A percentile compares a stretch with the other conserved stretches of the same genome.
These are phyloP conservation scores for Sericinus montela DNA, from an alignment of 2,888 invertebrate genomes.

Conservation along the genomic window DNA sequence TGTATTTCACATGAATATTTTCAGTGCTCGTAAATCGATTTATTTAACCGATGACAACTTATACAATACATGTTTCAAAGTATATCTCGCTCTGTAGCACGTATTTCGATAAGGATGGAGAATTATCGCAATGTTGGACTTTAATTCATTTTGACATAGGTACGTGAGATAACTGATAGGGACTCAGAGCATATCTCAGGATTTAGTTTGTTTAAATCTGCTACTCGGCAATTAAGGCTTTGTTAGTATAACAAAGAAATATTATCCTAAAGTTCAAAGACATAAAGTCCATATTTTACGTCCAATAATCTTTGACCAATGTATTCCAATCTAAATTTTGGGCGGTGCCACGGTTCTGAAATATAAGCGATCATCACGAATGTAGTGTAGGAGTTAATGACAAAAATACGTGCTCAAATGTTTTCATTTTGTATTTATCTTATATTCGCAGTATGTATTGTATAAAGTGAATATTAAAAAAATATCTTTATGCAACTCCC, in stretches of 20 bases:
- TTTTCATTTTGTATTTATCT: background rate
- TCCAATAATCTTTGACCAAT: slow-evolving; percentile 9
- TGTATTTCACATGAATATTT: slow-evolving; percentile 13
- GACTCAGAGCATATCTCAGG: slow-evolving; percentile 27
- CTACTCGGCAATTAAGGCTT: slow-evolving; percentile 27
- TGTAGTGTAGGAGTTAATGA: slow-evolving; percentile 35
- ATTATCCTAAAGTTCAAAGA: slow-evolving; percentile 10
- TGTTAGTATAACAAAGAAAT: slow-evolving; percentile 1
- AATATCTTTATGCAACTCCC: too few species aligned
- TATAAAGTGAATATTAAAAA: too few species aligned
- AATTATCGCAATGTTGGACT: slow-evolving; percentile 24
- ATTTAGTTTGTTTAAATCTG: slow-evolving; percentile 34
- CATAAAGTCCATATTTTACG: slow-evolving; percentile 16
- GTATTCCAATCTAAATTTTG: slow-evolving; percentile 58
- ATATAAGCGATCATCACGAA: slow-evolving; percentile 54
- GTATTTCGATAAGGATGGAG: slow-evolving; percentile 8
- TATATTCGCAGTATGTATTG: too few species aligned
- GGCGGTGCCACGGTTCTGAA: slow-evolving; percentile 54
- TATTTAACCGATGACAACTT: slow-evolving; percentile 16
- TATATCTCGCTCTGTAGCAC: slow-evolving; percentile 12
- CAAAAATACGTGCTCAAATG: background rate
- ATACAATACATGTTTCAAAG: slow-evolving; percentile 6
- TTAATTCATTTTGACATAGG: slow-evolving; percentile 32
- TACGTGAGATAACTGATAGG: slow-evolving; percentile 26
- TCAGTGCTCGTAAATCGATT: slow-evolving; percentile 17